Base-by-base conservation (phyloP, 2,888 invertebrate species). In the Eristalis intricaria region DNA sequence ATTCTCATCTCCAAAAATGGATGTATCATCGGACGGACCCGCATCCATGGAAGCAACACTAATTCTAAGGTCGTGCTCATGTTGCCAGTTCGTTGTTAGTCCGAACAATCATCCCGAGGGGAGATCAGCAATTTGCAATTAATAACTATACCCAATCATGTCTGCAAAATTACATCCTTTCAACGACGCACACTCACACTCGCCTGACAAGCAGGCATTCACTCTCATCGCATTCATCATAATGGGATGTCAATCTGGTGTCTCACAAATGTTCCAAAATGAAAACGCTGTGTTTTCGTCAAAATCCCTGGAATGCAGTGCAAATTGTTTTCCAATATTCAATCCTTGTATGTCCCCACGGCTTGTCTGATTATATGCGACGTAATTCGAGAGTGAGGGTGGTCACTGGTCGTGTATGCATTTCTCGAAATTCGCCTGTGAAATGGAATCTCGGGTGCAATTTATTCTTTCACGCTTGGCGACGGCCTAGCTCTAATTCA, bases 361-460 rank as follows among this genome's bases (percentile, higher is more conserved):
- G 35, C 0, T 19, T 15, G 56, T 10, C 56, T n/a, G 26, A 69
- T 40, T 38, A 56, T 75, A 65, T 69, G 61, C 69, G 50, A 56
- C 50, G 38, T 2, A 38, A 38, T 38, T 13, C 35, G 0, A 2
- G 35, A 8, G 10, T 11, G 8, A 32, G 19, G 56, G 23, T 61
- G 70, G 71, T 80, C 58, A 64, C 65, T 61, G 70, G 71, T 80
- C 58, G 68, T 69, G 73, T 50, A 61, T 66, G 56, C 73, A 84
- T 84, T 80, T 83, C 83, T 83, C 75, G 70, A 71, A 79, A 79
- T 79, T 76, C 61, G 43, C 8, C 69, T 38, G 60, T 60, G 61
- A 66, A 75, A 66, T 86, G 74, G 70, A 86, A 70, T 83, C 74
- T 63, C 71, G 60, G 79, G 32, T 74, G 82, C 74, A 86, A 79